phyloP scores from a whole-genome alignment of 2,888 invertebrate species.

The Nezara viridula region DNA sequence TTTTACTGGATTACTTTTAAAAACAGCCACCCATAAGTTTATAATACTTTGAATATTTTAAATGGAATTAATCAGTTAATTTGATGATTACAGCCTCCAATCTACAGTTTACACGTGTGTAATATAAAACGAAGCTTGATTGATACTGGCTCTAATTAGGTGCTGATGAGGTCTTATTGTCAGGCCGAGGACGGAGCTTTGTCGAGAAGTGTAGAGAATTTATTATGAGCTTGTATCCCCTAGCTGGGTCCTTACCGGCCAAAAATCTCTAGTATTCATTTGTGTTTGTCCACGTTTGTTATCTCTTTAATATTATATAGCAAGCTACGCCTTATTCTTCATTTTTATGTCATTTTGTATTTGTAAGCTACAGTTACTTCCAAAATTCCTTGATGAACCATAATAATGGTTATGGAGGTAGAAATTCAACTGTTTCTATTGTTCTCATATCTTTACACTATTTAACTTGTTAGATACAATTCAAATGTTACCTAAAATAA shows the following conservation, averaged over 20 bases:
- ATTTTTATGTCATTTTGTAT: neutral
- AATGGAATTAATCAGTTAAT: neutral
- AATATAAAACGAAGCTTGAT: constrained; percentile 41
- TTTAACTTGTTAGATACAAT: too few relatives aligned
- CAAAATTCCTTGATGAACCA: too few relatives aligned
- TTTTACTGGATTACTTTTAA: too few relatives aligned
- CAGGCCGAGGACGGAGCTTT: neutral
- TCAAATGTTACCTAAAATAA: too few relatives aligned
- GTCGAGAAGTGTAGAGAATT: constrained; percentile 37
- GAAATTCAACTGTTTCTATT: too few relatives aligned
- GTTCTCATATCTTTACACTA: too few relatives aligned
- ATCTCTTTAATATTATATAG: neutral
- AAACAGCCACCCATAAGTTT: too few relatives aligned
- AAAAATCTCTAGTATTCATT: constrained; percentile 34
- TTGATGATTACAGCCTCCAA: neutral
- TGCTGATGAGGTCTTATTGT: constrained; percentile 35
- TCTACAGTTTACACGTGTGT: constrained; percentile 12
- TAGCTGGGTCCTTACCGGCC: neutral
- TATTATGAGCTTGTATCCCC: constrained; percentile 16
- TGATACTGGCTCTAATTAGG: constrained; percentile 19
- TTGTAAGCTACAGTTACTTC: neutral
- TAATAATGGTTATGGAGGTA: too few relatives aligned
- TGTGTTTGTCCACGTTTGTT: neutral
- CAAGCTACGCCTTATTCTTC: neutral
- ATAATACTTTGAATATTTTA: neutral